Evolutionary conservation across 2,888 invertebrate species (phyloP), one percentile per base, ranked within the genome.

Genomic region (Acanthosepion lycidas): DNA sequence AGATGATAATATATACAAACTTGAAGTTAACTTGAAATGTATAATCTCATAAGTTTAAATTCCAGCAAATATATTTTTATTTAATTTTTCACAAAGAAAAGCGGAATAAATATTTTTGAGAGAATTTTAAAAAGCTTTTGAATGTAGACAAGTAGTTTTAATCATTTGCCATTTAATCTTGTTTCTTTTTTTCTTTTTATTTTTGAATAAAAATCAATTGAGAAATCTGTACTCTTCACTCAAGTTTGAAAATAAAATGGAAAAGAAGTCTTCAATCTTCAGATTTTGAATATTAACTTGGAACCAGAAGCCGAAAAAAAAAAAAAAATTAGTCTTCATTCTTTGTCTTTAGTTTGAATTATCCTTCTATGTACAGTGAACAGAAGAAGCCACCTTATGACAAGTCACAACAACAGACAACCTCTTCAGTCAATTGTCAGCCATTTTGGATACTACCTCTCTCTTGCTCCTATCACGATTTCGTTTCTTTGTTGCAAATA

Each of bases 381-480:
- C 9, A 78, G 15, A 15, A 78, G 9, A 18, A 78, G 33, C n/a
- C 78, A 78, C 78, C n/a, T 78, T 78, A 78, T 33, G 78, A 78
- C 78, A 78, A 78, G 78, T 78, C n/a, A 78, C 78, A 78, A 78
- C n/a, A 78, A n/a, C 78, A 78, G 78, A 78, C 78, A 78, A n/a
- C n/a, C 78, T 78, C 78, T 78, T n/a, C 78, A 78, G 78, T 78
- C n/a, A 78, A 33, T 78, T 78, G 78, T 78, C 78, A 18, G 78
- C 78, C 78, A 78, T 78, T n/a, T 78, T 78, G 78, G n/a, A 78
- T 78, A 78, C 78, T 78, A 78, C 78, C 78, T 78, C 78, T 78
- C 78, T 4, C 78, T 78, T 78, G 78, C n/a, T 33, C n/a, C n/a
- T 78, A 78, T 78, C 78, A 78, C 33, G 78, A 78, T 78, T 78